Evolutionary conservation across 2,797 vertebrate genomes (phyloP), one percentile per base, ranked within the genome.

Genomic region (Pachyuromys duprasi): DNA sequence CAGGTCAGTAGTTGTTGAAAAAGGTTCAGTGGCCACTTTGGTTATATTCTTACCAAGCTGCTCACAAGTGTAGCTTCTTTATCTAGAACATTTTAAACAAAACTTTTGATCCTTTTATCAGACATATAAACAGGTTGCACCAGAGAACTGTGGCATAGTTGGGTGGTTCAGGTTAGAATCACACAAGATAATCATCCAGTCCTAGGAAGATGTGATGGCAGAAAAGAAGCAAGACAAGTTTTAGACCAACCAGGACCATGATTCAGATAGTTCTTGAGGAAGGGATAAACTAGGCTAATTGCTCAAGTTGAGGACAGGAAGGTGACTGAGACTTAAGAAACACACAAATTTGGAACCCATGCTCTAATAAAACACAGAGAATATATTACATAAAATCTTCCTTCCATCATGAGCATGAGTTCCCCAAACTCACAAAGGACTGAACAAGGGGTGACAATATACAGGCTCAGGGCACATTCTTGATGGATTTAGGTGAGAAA

Each of bases 41-140:
- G 69, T 36, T 89, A 42, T 65, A 55, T 82, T 84, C 55, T 89
- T 75, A 84, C 57, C 45, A 81, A 95, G 53, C 31, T 72, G 39
- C 33, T 36, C 65, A 81, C 20, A 45, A 60, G 3, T 20, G 39
- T 14, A 42, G 76, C n/a, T 70, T 15, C 76, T 12, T 83, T 86
- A 79, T 75, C 60, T 69, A 75, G 57, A 80, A 63, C 3, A 75
- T 89, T 86, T 93, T 83, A 69, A 65, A 82, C 55, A 6, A 63
- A 36, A 76, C 42, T 33, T 24, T 76, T 81, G 70, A 75, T 28
- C 33, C 57, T 90, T 63, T 55, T 65, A 72, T 90, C 72, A 60
- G 83, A 91, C 22, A 94, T n/a, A 78, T 57, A 90, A 79, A n/a
- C 12, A 95, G 26, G 83, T 78, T 74, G 67, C 74, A 81, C 17